Evolutionary conservation across 2,888 invertebrate genomes (phyloP).

Genomic region (Chironomus tentans): DNA sequence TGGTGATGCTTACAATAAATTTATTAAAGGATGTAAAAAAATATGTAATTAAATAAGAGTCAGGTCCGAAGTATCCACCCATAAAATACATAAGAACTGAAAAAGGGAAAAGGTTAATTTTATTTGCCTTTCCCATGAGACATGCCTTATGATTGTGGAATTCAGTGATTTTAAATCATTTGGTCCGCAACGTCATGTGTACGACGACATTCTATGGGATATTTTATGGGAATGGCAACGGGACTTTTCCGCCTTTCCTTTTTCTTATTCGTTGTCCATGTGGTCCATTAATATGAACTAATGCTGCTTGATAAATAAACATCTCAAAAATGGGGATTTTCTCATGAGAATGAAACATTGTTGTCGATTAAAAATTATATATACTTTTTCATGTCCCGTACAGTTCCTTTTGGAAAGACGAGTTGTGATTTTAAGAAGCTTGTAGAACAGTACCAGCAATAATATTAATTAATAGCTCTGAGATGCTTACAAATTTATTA

Average conservation of each 20-base stretch:
- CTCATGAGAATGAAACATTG: too few species aligned
- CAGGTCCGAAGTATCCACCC: background rate
- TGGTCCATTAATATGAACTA: background rate
- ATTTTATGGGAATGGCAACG: background rate
- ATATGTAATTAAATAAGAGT: background rate
- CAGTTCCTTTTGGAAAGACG: background rate
- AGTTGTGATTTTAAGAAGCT: too few species aligned
- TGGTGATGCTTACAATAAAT: too few species aligned
- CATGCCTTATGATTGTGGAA: background rate
- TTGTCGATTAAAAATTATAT: too few species aligned
- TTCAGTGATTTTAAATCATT: background rate
- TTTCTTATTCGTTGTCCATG: background rate
- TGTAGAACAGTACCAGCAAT: too few species aligned
- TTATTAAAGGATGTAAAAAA: background rate
- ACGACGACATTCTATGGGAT: background rate
- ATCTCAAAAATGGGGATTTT: too few species aligned
- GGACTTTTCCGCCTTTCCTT: constrained; percentile 3
- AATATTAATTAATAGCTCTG: too few species aligned
- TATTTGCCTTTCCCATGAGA: background rate
- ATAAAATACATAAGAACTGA: background rate
- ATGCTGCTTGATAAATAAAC: background rate
- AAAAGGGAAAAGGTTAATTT: background rate
- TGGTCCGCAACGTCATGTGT: background rate
- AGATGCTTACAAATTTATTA: too few species aligned
- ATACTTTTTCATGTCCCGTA: background rate